A percentile compares a stretch with the other conserved stretches of the same genome.
These are phyloP conservation scores for Anoplius nigerrimus DNA, from an alignment of 2,888 invertebrate species.

Conservation along the genomic window DNA sequence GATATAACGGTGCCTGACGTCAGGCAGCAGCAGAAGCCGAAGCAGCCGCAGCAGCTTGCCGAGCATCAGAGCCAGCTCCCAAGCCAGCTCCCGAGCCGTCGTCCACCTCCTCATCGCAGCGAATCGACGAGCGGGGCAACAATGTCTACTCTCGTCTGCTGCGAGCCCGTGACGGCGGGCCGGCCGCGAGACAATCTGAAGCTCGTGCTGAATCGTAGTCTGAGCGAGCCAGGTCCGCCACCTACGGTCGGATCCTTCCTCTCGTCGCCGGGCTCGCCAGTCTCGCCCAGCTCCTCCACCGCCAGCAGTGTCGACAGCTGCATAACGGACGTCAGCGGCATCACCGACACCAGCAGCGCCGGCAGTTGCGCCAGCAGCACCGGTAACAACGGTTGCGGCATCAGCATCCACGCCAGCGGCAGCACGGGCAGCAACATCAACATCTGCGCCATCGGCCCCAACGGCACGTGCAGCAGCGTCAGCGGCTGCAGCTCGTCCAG, in stretches of 20 bases:
- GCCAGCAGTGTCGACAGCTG: slow-evolving; percentile 52
- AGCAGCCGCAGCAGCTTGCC: slow-evolving; percentile 15
- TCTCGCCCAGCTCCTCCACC: slow-evolving; percentile 58
- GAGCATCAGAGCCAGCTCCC: slow-evolving; percentile 10
- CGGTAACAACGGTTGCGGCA: slow-evolving; percentile 31
- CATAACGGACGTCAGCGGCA: slow-evolving; percentile 39
- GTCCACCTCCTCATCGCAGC: slow-evolving; percentile 4
- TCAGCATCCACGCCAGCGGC: slow-evolving; percentile 16
- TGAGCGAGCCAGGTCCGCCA: slow-evolving; percentile 78
- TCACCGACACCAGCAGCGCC: slow-evolving; percentile 37
- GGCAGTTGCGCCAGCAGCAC: slow-evolving; percentile 28
- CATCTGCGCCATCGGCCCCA: slow-evolving; percentile 9
- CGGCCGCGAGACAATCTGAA: slow-evolving; percentile 78
- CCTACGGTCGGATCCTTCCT: slow-evolving; percentile 51
- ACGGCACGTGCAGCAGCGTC: slow-evolving; percentile 23
- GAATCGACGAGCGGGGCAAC: slow-evolving; percentile 20
- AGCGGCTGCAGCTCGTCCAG: slow-evolving; percentile 9
- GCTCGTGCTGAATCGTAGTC: slow-evolving; percentile 77
- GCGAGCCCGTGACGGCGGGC: slow-evolving; percentile 73
- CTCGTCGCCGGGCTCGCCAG: slow-evolving; percentile 63
- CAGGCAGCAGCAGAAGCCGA: slow-evolving; percentile 36
- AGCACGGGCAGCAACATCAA: not conserved
- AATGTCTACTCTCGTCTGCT: slow-evolving; percentile 77
- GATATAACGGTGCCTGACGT: slow-evolving; percentile 59
- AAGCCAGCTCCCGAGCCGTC: slow-evolving; percentile 68